These are phyloP conservation scores for Pocota personata DNA, from an alignment of 2,888 invertebrate genomes.

Conservation along the genomic window DNA sequence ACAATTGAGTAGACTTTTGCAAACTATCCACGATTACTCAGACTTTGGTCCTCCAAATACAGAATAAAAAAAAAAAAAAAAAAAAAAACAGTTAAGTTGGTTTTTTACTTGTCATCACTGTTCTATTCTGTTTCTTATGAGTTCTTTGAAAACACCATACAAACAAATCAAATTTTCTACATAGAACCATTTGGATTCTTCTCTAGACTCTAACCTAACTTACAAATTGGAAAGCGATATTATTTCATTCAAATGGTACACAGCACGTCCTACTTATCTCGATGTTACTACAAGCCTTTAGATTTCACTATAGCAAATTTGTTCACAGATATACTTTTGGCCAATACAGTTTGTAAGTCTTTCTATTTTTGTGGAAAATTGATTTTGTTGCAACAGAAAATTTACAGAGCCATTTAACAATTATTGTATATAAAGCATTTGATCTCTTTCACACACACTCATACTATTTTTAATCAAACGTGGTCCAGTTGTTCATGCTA, in stretches of 20 bases:
- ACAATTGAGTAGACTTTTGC: no score
- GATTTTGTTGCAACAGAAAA: slow-evolving; percentile 50
- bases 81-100: neutral
- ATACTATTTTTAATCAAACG: slow-evolving; percentile 79
- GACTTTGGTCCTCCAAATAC: no score
- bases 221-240: slow-evolving; percentile 39
- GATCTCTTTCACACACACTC: slow-evolving; percentile 45
- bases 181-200: slow-evolving; percentile 1
- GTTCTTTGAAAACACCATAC: neutral
- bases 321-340: slow-evolving; percentile 37
- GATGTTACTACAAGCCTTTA: slow-evolving; percentile 24
- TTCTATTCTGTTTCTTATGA: neutral
- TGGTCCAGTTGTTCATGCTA: slow-evolving; percentile 81
- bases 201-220: slow-evolving; percentile 18
- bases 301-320: slow-evolving; percentile 9
- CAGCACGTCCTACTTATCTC: slow-evolving; percentile 18
- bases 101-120: neutral
- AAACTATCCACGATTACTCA: no score
- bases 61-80: neutral
- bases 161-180: neutral
- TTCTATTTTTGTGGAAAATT: slow-evolving; percentile 19
- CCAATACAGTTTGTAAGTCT: slow-evolving; percentile 39
- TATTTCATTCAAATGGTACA: slow-evolving; percentile 20
- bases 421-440: slow-evolving; percentile 58
- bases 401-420: slow-evolving; percentile 59